Evolutionary conservation across 2,113 vertebrate species (phyloP).

Genomic region (Dascyllus trimaculatus): DNA sequence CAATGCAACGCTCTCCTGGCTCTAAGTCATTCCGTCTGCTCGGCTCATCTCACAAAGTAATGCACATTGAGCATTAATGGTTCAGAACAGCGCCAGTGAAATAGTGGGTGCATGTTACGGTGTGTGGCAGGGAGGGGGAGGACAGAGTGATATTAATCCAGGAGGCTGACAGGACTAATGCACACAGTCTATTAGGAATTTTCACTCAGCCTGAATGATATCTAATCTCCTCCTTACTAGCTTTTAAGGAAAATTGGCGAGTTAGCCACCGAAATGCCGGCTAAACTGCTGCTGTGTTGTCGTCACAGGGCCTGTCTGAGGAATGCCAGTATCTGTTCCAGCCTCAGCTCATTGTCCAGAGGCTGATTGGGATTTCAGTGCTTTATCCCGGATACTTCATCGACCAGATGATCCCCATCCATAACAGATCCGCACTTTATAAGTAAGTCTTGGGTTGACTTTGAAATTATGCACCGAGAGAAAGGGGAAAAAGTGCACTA

Average conservation of each 20-base stretch:
- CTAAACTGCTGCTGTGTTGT: constrained; percentile 40
- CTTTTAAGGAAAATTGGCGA: constrained; percentile 49
- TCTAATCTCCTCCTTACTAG: constrained; percentile 53
- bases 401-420: constrained; percentile 91
- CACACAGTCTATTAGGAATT: constrained; percentile 67
- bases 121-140: constrained; percentile 50
- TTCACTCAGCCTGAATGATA: constrained; percentile 62
- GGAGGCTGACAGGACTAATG: constrained; percentile 60
- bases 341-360: constrained; percentile 96
- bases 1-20: constrained; percentile 31
- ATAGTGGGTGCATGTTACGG: constrained; percentile 52
- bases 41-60: constrained; percentile 62
- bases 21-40: constrained; percentile 41
- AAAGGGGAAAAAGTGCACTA: background rate
- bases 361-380: constrained; percentile 92
- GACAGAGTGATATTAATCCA: constrained; percentile 65
- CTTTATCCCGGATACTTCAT: constrained; percentile 93
- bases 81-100: constrained; percentile 60
- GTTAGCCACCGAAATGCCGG: constrained; percentile 35
- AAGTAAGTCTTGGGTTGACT: constrained; percentile 88
- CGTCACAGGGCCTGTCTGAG: constrained; percentile 92
- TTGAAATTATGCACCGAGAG: background rate
- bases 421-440: constrained; percentile 95
- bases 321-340: constrained; percentile 99
- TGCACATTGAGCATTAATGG: constrained; percentile 64